A percentile compares a stretch with the other conserved stretches of the same genome.
These are phyloP conservation scores for Pontoporia blainvillei DNA, from an alignment of 2,113 vertebrate species.

Conservation along the genomic window DNA sequence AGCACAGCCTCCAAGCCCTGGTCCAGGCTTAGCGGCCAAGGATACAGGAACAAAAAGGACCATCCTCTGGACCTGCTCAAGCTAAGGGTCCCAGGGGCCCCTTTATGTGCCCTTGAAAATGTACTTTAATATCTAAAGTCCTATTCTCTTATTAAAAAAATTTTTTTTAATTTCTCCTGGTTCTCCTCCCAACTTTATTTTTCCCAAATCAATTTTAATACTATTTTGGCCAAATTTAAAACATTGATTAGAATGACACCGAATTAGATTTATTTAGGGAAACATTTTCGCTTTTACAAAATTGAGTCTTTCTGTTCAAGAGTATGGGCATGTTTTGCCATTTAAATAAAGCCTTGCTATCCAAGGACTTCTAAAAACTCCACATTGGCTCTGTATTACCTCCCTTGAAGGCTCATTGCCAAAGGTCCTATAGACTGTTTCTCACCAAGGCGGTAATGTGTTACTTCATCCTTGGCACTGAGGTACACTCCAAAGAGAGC, in stretches of 20 bases:
- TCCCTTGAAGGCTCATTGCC: not conserved
- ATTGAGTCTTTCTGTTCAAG: not conserved
- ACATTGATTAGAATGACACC: not conserved
- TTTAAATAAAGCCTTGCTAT: constrained; percentile 16
- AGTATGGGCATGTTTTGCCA: not conserved
- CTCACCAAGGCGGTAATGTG: not conserved
- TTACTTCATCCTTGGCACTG: not conserved
- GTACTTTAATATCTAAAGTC: not conserved
- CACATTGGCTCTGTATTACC: not conserved
- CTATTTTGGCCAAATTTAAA: constrained; percentile 31
- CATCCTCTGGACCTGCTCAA: not conserved
- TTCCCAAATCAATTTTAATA: constrained; percentile 10
- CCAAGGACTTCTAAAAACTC: not conserved
- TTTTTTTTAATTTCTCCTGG: not conserved
- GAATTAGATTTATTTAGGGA: not conserved
- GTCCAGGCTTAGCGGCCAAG: not conserved
- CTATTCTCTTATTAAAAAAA: not conserved
- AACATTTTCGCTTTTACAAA: constrained; percentile 2
- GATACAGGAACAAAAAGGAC: not conserved
- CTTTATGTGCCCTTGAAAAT: not conserved
- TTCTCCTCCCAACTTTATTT: constrained; percentile 23
- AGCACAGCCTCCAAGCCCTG: not conserved
- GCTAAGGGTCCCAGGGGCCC: not conserved
- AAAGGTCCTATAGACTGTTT: not conserved
- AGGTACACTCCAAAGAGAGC: not conserved